Evolutionary conservation across 2,113 vertebrate genomes (phyloP), one percentile per base, ranked within the genome.

Genomic region (Podarcis muralis): DNA sequence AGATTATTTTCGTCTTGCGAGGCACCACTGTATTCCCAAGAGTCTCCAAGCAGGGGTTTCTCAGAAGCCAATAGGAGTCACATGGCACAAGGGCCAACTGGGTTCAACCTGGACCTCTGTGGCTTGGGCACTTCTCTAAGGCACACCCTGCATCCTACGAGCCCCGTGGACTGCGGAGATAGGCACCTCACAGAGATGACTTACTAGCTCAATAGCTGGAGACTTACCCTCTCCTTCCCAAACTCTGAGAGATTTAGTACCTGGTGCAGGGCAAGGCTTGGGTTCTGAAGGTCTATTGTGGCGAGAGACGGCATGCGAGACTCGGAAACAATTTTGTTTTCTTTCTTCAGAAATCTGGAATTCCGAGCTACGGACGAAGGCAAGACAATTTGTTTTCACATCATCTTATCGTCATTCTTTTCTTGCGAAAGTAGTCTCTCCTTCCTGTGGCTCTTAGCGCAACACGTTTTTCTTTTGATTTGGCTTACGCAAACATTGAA

Each of bases 231-330:
- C 32, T 71, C 25, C 25, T 69, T 32, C n/a, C 62, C 13, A 40
- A 79, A 68, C 11, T n/a, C 27, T 69, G n/a, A 69, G 85, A 1
- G 69, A 66, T 6, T 48, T 18, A 43, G 22, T 86, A 97, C 97
- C 97, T 97, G 97, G 81, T 95, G 95, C 30, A 96, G 91, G 7
- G 94, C 48, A 65, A 94, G 87, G 83, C 75, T 94, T n/a, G 96
- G 57, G n/a, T 89, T 90, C 5, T 94, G 95, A 40, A 95, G 89
- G 68, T 97, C 96, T 37, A 97, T 80, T 65, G 96, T 81, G 57
- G 97, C 94, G 22, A 98, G 96, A 57, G 97, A 97, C 1, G 97
- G 97, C 43, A 98, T 97, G 43, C 90, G 95, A 92, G 95, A 96
- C 68, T 97, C 96, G 32, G 91, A 92, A 90, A 94, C 72, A 0